phyloP scores from a whole-genome alignment of 2,113 vertebrate species.

The Bubo bubo region DNA sequence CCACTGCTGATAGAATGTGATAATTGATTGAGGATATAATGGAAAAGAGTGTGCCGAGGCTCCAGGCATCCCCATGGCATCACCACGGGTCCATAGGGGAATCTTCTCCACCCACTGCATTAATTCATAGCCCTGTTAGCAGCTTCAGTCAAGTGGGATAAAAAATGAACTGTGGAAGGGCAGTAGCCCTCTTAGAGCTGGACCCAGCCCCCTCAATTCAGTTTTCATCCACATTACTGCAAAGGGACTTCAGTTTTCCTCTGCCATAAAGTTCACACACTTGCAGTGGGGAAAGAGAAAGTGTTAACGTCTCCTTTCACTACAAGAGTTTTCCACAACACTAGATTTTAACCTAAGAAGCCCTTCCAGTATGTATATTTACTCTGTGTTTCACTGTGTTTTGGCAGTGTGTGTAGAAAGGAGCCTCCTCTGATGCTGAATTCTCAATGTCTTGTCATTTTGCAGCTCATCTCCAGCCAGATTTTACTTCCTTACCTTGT shows the following conservation, averaged over 20 bases:
- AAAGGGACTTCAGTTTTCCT: background rate
- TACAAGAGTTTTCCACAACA: background rate
- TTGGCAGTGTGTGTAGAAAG: fast-evolving
- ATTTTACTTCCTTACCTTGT: background rate
- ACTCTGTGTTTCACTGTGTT: background rate
- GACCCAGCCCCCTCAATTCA: background rate
- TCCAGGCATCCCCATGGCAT: background rate
- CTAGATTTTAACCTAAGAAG: background rate
- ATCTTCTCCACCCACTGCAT: background rate
- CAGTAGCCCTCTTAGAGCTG: no score
- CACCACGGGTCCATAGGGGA: fast-evolving
- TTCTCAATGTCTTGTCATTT: fast-evolving
- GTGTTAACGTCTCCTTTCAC: background rate
- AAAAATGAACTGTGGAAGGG: fast-evolving
- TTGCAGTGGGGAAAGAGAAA: background rate
- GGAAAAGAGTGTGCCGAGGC: background rate
- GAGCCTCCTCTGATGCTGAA: background rate
- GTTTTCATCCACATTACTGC: background rate
- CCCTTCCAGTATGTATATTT: background rate
- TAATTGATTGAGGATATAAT: fast-evolving
- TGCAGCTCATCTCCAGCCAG: background rate
- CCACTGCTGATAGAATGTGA: background rate
- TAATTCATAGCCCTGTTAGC: background rate
- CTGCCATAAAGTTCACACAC: background rate
- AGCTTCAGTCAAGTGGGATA: background rate